phyloP scores from a whole-genome alignment of 2,797 vertebrate species.

The Hippoglossus hippoglossus region DNA sequence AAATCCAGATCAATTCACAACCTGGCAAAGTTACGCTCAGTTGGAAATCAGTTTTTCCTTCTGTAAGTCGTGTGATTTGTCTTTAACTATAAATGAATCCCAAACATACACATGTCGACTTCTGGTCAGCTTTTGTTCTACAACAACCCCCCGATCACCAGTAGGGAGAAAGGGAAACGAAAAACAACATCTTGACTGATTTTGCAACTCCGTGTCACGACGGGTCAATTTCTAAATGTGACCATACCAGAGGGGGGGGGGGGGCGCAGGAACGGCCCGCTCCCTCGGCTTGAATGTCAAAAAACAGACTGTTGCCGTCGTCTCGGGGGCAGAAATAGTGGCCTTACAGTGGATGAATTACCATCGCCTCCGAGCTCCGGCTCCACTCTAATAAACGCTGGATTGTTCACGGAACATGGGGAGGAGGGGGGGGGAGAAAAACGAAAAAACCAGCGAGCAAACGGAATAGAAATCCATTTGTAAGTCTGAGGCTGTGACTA shows the following conservation, averaged over 20 bases:
- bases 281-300: constrained; percentile 76
- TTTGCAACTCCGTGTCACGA: constrained; percentile 40
- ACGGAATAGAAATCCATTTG: constrained; percentile 84
- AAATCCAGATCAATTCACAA: too few species aligned
- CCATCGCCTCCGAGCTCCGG: constrained; percentile 68
- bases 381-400: constrained; percentile 72
- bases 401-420: constrained; percentile 78
- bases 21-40: too few species aligned
- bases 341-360: constrained; percentile 77
- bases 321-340: constrained; percentile 76
- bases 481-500: constrained; percentile 81
- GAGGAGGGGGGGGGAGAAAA: neutral
- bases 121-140: too few species aligned
- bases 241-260: constrained; percentile 47
- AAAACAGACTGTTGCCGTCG: constrained; percentile 78
- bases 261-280: constrained; percentile 70
- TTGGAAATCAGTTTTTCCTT: too few species aligned
- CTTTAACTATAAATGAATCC: too few species aligned
- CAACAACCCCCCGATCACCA: neutral
- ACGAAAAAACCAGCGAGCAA: constrained; percentile 37
- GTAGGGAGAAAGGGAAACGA: neutral
- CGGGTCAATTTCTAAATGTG: constrained; percentile 65
- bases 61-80: too few species aligned
- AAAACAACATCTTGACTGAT: constrained; percentile 33
- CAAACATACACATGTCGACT: neutral